A percentile compares a stretch with the other conserved stretches of the same genome.
These are phyloP conservation scores for Drosophila willistoni DNA, from an alignment of 1,140 invertebrate genomes.

Conservation along the genomic window DNA sequence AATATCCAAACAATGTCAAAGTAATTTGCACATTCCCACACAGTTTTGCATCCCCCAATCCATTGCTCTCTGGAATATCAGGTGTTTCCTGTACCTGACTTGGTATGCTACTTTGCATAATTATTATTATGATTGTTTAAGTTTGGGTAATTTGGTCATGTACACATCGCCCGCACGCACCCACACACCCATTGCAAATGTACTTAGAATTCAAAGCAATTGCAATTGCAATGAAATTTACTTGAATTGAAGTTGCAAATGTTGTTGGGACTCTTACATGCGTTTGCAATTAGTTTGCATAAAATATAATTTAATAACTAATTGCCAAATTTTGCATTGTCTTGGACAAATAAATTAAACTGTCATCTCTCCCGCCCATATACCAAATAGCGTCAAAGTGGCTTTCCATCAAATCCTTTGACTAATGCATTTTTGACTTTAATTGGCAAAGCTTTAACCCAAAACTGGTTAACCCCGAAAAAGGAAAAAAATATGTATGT, in stretches of 20 bases:
- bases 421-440: not conserved
- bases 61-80: conserved; percentile 42
- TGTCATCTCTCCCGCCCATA: conserved; percentile 21
- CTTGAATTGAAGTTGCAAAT: conserved; percentile 20
- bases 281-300: conserved; percentile 46
- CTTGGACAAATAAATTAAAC: not conserved
- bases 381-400: conserved; percentile 23
- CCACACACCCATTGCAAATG: not conserved
- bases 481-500: not conserved
- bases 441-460: conserved; percentile 1
- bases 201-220: conserved; percentile 6
- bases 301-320: conserved; percentile 53
- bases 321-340: conserved; percentile 29
- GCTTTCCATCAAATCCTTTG: conserved; percentile 19
- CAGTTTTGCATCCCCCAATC: not conserved
- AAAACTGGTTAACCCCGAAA: not conserved
- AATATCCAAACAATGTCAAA: conserved; percentile 56
- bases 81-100: conserved; percentile 44
- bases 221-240: conserved; percentile 42
- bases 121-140: conserved; percentile 71
- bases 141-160: conserved; percentile 56
- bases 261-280: conserved; percentile 19
- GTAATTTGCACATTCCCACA: conserved; percentile 55
- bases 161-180: conserved; percentile 16
- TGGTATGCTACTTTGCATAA: conserved; percentile 62